A percentile compares a stretch with the other conserved stretches of the same genome.
phyloP scores from a whole-genome alignment of 2,113 vertebrate species.

The Oenanthe oenanthe region DNA sequence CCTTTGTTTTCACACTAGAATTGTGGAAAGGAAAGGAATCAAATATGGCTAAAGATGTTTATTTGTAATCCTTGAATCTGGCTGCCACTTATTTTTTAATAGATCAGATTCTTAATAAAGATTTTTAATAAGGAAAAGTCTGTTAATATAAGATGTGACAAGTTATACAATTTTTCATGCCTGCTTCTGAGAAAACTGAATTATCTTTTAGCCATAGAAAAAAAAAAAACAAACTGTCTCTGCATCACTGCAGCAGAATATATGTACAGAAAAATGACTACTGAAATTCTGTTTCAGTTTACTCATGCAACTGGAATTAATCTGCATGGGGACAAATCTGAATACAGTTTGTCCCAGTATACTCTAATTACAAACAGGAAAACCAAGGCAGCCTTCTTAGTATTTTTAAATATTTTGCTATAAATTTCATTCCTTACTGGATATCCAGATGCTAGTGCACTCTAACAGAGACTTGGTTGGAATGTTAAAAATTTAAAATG shows the following conservation, averaged over 20 bases:
- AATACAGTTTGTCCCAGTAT: not conserved
- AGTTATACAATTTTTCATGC: not conserved
- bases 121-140: not conserved
- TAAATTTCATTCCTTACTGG: not conserved
- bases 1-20: not conserved
- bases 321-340: not conserved
- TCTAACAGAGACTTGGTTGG: not conserved
- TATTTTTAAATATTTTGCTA: not conserved
- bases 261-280: not conserved
- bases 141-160: not conserved
- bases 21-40: not conserved
- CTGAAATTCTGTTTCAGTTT: not conserved
- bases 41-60: not conserved
- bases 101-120: not conserved
- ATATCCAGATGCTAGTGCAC: not conserved
- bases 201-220: not conserved
- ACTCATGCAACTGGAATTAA: not conserved
- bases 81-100: not conserved
- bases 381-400: accelerated
- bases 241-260: not conserved
- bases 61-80: not conserved
- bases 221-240: not conserved
- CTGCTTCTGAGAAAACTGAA: not conserved
- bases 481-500: not conserved
- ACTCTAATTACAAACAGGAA: not conserved